These are phyloP conservation scores for Macquaria ambigua DNA, from an alignment of 2,113 vertebrate species.

Conservation along the genomic window DNA sequence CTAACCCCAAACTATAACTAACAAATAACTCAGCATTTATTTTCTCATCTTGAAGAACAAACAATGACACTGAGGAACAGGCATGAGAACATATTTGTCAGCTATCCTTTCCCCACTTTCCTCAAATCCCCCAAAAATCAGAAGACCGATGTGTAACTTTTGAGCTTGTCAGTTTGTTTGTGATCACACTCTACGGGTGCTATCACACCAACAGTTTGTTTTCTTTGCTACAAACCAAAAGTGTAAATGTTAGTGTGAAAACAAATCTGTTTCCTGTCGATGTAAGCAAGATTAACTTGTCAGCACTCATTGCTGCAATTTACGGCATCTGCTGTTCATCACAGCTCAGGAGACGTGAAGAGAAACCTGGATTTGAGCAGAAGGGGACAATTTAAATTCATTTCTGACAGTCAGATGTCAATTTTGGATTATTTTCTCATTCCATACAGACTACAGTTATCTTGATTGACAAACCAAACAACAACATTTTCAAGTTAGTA, in stretches of 20 bases:
- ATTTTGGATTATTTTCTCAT: neutral
- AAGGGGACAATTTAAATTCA: neutral
- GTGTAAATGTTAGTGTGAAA: constrained; percentile 48
- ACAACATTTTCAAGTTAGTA: neutral
- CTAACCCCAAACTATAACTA: too few species aligned
- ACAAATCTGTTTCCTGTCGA: constrained; percentile 59
- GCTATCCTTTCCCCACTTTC: neutral
- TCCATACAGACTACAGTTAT: neutral
- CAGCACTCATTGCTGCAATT: constrained; percentile 27
- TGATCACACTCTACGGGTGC: constrained; percentile 36
- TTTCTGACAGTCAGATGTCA: neutral
- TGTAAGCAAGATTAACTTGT: constrained; percentile 25
- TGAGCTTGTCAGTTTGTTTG: constrained; percentile 44
- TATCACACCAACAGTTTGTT: constrained; percentile 56
- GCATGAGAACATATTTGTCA: constrained; percentile 6
- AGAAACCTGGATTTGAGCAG: constrained; percentile 21
- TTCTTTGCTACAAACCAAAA: constrained; percentile 39
- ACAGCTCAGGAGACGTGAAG: neutral
- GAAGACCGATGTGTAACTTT: neutral
- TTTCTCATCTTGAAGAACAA: neutral
- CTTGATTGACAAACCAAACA: neutral
- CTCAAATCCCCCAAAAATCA: neutral
- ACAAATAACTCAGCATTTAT: neutral
- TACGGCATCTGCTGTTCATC: constrained; percentile 30
- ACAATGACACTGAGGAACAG: neutral